These are phyloP conservation scores for Dendrocopos noguchii DNA, from an alignment of 2,113 vertebrate genomes.

Conservation along the genomic window DNA sequence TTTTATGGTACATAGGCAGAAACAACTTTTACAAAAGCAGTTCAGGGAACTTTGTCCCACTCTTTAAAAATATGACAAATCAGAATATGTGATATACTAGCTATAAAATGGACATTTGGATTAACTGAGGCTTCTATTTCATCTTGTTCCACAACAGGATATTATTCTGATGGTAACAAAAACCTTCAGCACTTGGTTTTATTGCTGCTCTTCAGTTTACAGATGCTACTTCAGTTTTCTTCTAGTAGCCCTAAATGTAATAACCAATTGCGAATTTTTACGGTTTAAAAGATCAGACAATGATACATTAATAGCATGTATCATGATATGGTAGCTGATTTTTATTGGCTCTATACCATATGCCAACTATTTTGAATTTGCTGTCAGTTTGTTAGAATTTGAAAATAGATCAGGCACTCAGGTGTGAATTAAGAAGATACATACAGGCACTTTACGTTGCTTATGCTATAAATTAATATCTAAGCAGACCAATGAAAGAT, in stretches of 20 bases:
- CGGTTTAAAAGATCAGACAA: not conserved
- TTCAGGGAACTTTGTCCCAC: not conserved
- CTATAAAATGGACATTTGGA: not conserved
- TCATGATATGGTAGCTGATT: not conserved
- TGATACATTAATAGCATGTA: not conserved
- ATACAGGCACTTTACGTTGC: not conserved
- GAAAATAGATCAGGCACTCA: not conserved
- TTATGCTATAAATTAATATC: not conserved
- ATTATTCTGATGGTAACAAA: not conserved
- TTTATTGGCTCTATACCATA: not conserved
- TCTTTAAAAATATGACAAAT: not conserved
- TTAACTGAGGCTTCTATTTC: conserved; percentile 4
- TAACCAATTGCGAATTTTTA: not conserved
- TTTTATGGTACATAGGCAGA: not conserved
- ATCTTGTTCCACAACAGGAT: not conserved
- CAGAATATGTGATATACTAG: not conserved
- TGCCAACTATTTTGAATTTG: not conserved
- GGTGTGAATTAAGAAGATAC: not conserved
- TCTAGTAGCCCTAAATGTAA: not conserved
- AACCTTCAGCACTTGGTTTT: conserved; percentile 2
- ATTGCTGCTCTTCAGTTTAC: not conserved
- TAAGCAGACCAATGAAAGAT: not conserved
- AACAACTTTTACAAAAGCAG: not conserved
- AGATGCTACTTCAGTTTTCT: not conserved
- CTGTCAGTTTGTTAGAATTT: not conserved